These are phyloP conservation scores for Sarcophilus harrisii DNA, from an alignment of 2,797 vertebrate species.

Conservation along the genomic window DNA sequence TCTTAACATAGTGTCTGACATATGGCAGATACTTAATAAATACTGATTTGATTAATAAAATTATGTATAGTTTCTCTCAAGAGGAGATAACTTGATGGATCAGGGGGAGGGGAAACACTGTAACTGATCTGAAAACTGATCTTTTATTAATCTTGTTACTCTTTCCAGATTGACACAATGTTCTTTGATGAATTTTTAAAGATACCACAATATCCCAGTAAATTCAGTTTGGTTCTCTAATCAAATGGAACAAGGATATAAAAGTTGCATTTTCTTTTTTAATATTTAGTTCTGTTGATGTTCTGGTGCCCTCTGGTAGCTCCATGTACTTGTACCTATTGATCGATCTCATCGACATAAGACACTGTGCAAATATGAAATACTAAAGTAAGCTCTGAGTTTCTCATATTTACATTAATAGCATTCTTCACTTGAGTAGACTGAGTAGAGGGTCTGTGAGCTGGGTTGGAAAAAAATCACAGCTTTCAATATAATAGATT, in stretches of 20 bases:
- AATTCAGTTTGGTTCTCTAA: conserved; percentile 44
- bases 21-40: not conserved
- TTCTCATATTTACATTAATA: not conserved
- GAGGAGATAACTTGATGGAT: conserved; percentile 38
- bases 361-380: not conserved
- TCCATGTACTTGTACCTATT: not conserved
- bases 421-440: not conserved
- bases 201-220: conserved; percentile 33
- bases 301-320: not conserved
- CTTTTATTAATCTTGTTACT: conserved; percentile 28
- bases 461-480: not conserved
- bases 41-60: not conserved
- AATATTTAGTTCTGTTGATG: not conserved
- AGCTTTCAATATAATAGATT: not conserved
- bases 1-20: not conserved
- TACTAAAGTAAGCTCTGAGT: not conserved
- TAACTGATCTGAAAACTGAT: conserved; percentile 41
- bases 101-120: conserved; percentile 46
- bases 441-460: not conserved
- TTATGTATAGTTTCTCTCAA: conserved; percentile 59
- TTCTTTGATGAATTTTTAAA: conserved; percentile 28
- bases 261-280: conserved; percentile 41
- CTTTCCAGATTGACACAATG: conserved; percentile 40
- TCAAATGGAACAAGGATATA: conserved; percentile 45
- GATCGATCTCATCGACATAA: not conserved